Conservation (phyloP, 2,113 vertebrate species). For the Otolemur garnettii region DNA sequence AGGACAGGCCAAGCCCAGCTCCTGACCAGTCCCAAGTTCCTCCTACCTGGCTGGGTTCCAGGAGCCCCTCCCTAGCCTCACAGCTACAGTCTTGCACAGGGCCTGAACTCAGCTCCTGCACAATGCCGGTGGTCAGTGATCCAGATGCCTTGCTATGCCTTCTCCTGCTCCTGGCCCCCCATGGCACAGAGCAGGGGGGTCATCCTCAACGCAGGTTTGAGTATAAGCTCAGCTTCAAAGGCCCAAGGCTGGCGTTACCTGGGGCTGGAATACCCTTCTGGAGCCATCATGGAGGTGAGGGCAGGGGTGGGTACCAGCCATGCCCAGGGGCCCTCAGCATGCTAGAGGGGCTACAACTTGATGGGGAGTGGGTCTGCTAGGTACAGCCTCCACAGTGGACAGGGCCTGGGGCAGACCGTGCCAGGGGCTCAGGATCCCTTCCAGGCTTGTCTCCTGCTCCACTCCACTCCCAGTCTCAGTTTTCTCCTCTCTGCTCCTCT, state of each 20-base stretch:
- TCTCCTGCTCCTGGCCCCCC: neutral
- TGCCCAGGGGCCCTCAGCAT: neutral
- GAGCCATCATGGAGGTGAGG: slow-evolving; percentile 83
- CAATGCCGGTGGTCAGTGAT: neutral
- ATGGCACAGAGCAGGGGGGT: neutral
- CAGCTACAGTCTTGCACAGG: neutral
- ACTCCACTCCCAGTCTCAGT: neutral
- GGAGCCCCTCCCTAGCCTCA: slow-evolving; percentile 12
- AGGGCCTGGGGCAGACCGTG: neutral
- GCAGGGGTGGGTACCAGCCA: neutral
- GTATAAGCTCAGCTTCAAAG: slow-evolving; percentile 85
- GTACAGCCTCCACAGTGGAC: neutral
- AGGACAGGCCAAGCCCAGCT: slow-evolving; percentile 24
- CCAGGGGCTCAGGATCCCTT: neutral
- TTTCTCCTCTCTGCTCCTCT: slow-evolving; percentile 1
- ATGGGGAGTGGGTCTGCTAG: neutral
- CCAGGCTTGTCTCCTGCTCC: neutral
- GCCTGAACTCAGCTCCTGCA: neutral
- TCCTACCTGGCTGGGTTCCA: neutral
- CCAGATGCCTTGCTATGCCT: neutral
- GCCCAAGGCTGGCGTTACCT: slow-evolving; percentile 72
- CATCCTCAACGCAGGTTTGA: slow-evolving; percentile 78
- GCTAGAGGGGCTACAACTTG: neutral
- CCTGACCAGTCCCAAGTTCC: neutral
- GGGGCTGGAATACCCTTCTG: slow-evolving; percentile 81